A percentile compares a stretch with the other conserved stretches of the same genome.
phyloP scores from a whole-genome alignment of 30 jellyfish, hydroid and myxozoan species.

The Mastigias papua region DNA sequence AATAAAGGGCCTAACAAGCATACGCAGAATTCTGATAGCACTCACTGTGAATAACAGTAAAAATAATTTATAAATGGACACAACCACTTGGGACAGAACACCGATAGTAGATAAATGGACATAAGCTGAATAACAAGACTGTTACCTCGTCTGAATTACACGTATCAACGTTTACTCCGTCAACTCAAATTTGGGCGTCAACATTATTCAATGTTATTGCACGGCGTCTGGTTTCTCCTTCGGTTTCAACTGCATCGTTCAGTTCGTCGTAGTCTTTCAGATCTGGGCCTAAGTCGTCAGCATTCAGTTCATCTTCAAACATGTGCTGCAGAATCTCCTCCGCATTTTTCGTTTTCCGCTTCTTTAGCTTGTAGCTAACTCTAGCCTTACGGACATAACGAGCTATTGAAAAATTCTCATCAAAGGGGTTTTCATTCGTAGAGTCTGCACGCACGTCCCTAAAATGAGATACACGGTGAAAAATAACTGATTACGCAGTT shows the following conservation, averaged over 20 bases:
- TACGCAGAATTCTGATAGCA: no score
- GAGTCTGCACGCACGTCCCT: neutral
- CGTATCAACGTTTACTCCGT: no score
- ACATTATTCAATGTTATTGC: constrained; percentile 74
- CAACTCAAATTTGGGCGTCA: constrained; percentile 41
- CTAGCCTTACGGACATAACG: constrained; percentile 75
- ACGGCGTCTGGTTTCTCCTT: constrained; percentile 30
- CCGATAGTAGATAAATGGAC: no score
- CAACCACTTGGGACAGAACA: no score
- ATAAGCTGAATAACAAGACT: no score
- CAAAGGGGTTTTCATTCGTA: constrained; percentile 62
- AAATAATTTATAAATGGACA: no score
- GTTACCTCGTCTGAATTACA: no score
- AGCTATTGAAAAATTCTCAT: constrained; percentile 78
- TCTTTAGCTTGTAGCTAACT: constrained; percentile 80
- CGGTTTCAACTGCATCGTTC: constrained; percentile 79
- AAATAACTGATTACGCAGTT: no score
- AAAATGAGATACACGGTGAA: no score
- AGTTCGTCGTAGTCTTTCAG: constrained; percentile 77
- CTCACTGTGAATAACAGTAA: no score
- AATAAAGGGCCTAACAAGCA: no score
- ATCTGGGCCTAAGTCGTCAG: constrained; percentile 91
- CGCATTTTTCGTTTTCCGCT: constrained; percentile 89
- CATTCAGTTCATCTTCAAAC: constrained; percentile 99
- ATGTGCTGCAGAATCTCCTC: constrained; percentile 93